phyloP scores from a whole-genome alignment of 1,140 invertebrate species.

The Chironomus striatipennis region DNA sequence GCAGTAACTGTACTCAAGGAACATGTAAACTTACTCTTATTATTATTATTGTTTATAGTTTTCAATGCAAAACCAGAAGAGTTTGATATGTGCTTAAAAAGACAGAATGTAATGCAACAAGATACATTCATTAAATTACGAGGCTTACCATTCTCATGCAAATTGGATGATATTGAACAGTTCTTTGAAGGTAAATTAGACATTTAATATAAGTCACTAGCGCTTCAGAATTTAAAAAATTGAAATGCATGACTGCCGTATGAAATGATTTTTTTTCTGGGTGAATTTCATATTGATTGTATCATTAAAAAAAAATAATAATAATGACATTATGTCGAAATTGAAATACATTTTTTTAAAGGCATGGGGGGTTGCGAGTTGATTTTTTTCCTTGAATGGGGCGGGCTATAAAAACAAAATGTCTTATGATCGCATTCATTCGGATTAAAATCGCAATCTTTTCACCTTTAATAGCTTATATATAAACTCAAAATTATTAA shows the following conservation, averaged over 20 bases:
- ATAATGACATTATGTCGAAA: not conserved
- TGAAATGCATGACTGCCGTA: not conserved
- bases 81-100: conserved; percentile 37
- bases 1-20: conserved; percentile 6
- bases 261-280: not conserved
- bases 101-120: conserved; percentile 34
- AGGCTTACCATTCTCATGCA: conserved; percentile 36
- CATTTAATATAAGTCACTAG: not conserved
- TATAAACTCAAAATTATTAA: no score
- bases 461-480: not conserved
- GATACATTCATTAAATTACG: conserved; percentile 38
- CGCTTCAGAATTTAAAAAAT: not conserved
- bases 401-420: no score
- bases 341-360: no score
- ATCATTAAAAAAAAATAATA: not conserved
- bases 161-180: conserved; percentile 37
- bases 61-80: conserved; percentile 37
- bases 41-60: conserved; percentile 30
- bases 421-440: not conserved
- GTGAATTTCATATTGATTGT: not conserved
- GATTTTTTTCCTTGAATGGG: not conserved
- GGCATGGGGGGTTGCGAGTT: conserved; percentile 9
- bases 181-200: conserved; percentile 37
- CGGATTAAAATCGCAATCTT: conserved; percentile 17
- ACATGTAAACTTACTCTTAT: conserved; percentile 1